Conservation (phyloP, 64 coral and sea anemone species). For the Astreopora myriophthalma region DNA sequence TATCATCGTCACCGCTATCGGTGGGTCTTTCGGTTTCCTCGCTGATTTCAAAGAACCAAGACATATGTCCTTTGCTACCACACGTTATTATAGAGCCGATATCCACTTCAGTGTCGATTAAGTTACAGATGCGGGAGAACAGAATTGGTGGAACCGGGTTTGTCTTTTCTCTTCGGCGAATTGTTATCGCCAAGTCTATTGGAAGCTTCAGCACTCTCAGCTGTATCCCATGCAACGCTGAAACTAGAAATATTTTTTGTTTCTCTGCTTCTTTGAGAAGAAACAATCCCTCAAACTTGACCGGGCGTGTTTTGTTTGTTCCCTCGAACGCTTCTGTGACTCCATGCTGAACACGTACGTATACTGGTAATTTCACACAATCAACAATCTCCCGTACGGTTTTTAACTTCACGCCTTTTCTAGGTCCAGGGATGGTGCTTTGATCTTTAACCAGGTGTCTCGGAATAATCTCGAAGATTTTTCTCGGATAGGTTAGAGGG, state of each 20-base stretch:
- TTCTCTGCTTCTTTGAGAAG: not conserved
- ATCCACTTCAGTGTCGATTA: not conserved
- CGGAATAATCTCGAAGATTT: constrained; percentile 14
- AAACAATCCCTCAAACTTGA: not conserved
- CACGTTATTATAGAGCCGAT: not conserved
- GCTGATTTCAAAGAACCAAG: not conserved
- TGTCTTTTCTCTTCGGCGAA: not conserved
- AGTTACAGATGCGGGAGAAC: not conserved
- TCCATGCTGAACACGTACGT: not conserved
- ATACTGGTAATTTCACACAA: not conserved
- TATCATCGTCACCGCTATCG: not conserved
- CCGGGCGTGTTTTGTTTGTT: not conserved
- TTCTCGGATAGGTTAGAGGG: not conserved
- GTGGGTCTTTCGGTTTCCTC: not conserved
- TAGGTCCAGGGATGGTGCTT: not conserved
- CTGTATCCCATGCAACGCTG: not conserved
- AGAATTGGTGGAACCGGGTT: not conserved
- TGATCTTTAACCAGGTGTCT: not conserved
- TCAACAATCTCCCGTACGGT: not conserved
- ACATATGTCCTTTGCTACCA: not conserved
- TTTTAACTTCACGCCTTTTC: not conserved
- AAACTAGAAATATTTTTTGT: not conserved
- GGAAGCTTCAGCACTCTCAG: not conserved
- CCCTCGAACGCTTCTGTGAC: not conserved
- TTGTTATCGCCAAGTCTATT: not conserved